Conservation (phyloP, 2,888 invertebrate genomes). For the Agrypnus murinus region DNA sequence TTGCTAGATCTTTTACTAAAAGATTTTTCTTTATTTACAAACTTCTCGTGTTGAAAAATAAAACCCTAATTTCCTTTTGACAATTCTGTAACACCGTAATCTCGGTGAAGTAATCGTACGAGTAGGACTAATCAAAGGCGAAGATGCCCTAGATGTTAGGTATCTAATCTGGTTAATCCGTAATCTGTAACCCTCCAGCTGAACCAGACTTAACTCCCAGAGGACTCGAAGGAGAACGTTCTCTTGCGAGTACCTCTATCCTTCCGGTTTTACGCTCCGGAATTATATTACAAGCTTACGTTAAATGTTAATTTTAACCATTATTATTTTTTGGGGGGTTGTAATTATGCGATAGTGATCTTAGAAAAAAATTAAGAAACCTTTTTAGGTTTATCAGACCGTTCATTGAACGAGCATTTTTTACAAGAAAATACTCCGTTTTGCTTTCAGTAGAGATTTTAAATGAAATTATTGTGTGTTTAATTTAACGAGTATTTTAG, state of each 20-base stretch:
- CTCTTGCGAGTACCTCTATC: conserved; percentile 16
- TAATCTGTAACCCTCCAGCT: conserved; percentile 11
- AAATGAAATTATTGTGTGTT: no score
- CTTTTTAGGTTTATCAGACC: no score
- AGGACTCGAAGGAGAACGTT: conserved; percentile 1
- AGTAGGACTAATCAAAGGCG: conserved; percentile 2
- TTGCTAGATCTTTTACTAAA: neutral
- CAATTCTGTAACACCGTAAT: conserved; percentile 3
- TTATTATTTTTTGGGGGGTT: neutral
- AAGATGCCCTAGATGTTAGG: neutral
- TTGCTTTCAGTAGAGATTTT: no score
- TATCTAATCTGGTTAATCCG: conserved; percentile 7
- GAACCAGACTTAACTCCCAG: conserved; percentile 10
- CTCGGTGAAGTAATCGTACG: neutral
- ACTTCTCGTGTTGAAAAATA: neutral
- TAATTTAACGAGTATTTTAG: no score
- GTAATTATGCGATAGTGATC: no score
- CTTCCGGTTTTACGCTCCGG: conserved; percentile 31
- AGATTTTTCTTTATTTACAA: neutral
- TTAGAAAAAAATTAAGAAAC: no score
- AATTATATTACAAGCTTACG: conserved; percentile 31
- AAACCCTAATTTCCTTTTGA: neutral
- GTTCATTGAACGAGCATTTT: no score
- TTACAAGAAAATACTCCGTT: no score
- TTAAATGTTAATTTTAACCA: conserved; percentile 29